A percentile compares a stretch with the other conserved stretches of the same genome.
Evolutionary conservation across 1,140 invertebrate genomes (phyloP).

Genomic region (Drosophila bocqueti): DNA sequence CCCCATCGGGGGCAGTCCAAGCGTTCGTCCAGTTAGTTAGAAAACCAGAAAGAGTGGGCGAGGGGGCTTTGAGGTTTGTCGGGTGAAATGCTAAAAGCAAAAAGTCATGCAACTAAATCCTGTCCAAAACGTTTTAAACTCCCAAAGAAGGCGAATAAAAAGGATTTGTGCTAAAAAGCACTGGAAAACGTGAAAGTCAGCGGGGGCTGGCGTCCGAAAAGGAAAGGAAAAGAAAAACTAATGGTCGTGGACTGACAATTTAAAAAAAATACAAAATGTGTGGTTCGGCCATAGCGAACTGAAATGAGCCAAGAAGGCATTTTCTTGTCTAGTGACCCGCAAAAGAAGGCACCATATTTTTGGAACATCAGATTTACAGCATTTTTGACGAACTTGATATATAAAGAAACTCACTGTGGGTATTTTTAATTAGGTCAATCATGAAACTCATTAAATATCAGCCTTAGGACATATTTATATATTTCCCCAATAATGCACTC

Average conservation of each 20-base stretch:
- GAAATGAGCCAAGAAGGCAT: slow-evolving; percentile 22
- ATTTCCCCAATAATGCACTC: not conserved
- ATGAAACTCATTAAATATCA: too few species aligned
- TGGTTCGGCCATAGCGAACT: slow-evolving; percentile 32
- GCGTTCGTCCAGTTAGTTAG: slow-evolving; percentile 33
- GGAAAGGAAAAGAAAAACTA: slow-evolving; percentile 10
- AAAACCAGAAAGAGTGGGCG: not conserved
- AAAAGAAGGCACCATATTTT: slow-evolving; percentile 1
- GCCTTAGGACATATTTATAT: too few species aligned
- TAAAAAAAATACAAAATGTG: slow-evolving; percentile 14
- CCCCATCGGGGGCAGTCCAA: slow-evolving; percentile 30
- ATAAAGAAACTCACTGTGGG: not conserved
- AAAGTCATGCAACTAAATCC: slow-evolving; percentile 83
- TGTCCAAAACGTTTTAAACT: slow-evolving; percentile 82
- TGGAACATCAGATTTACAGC: not conserved
- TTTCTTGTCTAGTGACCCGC: not conserved
- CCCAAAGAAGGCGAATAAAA: slow-evolving; percentile 59
- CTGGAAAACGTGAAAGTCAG: slow-evolving; percentile 53
- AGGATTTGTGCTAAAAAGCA: slow-evolving; percentile 80
- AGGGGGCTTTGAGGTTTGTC: slow-evolving; percentile 49
- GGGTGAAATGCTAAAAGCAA: slow-evolving; percentile 76
- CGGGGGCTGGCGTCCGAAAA: not conserved
- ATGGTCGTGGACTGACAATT: slow-evolving; percentile 29
- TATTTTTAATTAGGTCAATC: not conserved
- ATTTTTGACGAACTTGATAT: not conserved